These are phyloP conservation scores for Anas flavirostris DNA, from an alignment of 2,797 vertebrate species.

Conservation along the genomic window DNA sequence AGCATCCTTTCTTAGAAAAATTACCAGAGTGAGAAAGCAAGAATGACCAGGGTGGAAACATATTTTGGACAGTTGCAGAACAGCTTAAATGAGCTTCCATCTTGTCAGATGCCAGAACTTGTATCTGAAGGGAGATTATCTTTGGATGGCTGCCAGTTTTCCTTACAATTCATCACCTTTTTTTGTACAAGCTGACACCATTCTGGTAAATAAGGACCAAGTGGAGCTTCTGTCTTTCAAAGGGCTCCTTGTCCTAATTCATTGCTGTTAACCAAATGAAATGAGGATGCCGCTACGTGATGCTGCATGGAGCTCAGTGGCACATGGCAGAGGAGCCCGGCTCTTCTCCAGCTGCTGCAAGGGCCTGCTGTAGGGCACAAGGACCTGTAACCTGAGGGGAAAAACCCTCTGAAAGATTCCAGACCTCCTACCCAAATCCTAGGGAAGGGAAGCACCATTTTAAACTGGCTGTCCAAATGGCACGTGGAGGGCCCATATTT, in stretches of 20 bases:
- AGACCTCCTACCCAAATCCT: not conserved
- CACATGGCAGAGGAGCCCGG: not conserved
- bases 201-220: not conserved
- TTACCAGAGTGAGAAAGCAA: not conserved
- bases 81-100: not conserved
- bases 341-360: not conserved
- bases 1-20: slow-evolving; percentile 25
- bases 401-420: not conserved
- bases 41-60: not conserved
- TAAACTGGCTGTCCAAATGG: not conserved
- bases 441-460: not conserved
- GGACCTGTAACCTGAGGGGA: not conserved
- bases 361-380: not conserved
- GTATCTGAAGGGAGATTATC: not conserved
- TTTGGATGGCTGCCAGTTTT: not conserved
- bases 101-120: not conserved
- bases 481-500: not conserved
- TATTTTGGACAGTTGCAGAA: not conserved
- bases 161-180: not conserved
- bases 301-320: not conserved
- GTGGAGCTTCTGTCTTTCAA: not conserved
- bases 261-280: not conserved
- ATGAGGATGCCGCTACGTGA: fast-evolving
- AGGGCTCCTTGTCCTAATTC: not conserved
- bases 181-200: not conserved